phyloP scores from a whole-genome alignment of 2,888 invertebrate species.

The Adelognathus sp. region DNA sequence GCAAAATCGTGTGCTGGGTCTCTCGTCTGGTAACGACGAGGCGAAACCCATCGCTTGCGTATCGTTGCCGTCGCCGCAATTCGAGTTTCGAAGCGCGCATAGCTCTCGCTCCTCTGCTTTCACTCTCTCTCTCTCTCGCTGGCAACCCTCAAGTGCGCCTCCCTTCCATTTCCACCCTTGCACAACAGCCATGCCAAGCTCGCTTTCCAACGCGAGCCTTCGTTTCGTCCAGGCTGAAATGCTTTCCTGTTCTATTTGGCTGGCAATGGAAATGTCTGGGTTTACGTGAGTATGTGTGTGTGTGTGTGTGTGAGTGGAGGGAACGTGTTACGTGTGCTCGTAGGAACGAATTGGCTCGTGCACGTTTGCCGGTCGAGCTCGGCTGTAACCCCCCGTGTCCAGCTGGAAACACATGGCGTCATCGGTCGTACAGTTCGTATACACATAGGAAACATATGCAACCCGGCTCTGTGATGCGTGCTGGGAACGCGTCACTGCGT shows the following conservation, averaged over 20 bases:
- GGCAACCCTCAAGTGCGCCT: background rate
- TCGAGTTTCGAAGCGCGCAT: background rate
- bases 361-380: background rate
- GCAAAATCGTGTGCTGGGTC: background rate
- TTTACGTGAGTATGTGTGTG: background rate
- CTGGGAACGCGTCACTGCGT: slow-evolving; percentile 22
- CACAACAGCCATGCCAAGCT: slow-evolving; percentile 50
- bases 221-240: slow-evolving; percentile 16
- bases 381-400: slow-evolving; percentile 66
- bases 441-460: slow-evolving; percentile 41
- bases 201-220: slow-evolving; percentile 30
- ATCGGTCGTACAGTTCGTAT: slow-evolving; percentile 52
- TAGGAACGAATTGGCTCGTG: slow-evolving; percentile 1
- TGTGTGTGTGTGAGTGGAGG: background rate
- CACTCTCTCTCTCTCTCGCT: no score
- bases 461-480: slow-evolving; percentile 37
- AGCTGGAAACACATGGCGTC: slow-evolving; percentile 79
- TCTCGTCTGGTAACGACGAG: slow-evolving; percentile 7
- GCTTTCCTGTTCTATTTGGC: slow-evolving; percentile 45
- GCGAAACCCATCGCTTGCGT: background rate
- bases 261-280: slow-evolving; percentile 2
- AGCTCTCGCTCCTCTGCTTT: background rate
- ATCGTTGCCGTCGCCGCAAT: background rate
- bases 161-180: slow-evolving; percentile 48
- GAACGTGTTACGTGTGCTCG: background rate